These are phyloP conservation scores for Drosophila bunnanda DNA, from an alignment of 2,888 invertebrate genomes.

Conservation along the genomic window DNA sequence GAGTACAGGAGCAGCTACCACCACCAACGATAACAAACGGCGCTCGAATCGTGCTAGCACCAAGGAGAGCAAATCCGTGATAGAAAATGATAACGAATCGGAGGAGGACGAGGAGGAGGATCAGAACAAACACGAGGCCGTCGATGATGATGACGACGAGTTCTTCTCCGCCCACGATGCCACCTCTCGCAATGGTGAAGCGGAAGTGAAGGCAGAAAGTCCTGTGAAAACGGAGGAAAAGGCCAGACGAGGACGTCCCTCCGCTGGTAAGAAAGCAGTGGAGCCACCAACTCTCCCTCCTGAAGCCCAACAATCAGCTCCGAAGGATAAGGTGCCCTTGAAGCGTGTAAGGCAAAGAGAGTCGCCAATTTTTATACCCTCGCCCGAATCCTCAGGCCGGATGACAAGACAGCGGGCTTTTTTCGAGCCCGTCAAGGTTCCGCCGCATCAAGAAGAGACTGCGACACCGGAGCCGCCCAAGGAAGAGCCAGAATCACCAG, in stretches of 20 bases:
- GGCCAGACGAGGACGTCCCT: slow-evolving; percentile 65
- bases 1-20: background rate
- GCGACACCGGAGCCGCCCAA: slow-evolving; percentile 4
- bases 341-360: slow-evolving; percentile 83
- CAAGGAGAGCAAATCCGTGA: slow-evolving; percentile 63
- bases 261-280: slow-evolving; percentile 51
- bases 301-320: slow-evolving; percentile 9
- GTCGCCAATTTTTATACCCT: slow-evolving; percentile 83
- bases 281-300: slow-evolving; percentile 9
- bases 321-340: slow-evolving; percentile 60
- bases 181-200: slow-evolving; percentile 63
- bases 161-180: slow-evolving; percentile 74
- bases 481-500: slow-evolving; percentile 25
- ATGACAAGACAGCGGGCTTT: slow-evolving; percentile 84
- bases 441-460: slow-evolving; percentile 55
- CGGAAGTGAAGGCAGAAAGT: slow-evolving; percentile 18
- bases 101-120: slow-evolving; percentile 61
- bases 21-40: slow-evolving; percentile 75
- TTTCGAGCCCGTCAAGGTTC: slow-evolving; percentile 84
- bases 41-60: slow-evolving; percentile 79
- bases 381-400: slow-evolving; percentile 83
- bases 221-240: slow-evolving; percentile 35
- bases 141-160: slow-evolving; percentile 71
- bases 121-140: slow-evolving; percentile 2
- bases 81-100: slow-evolving; percentile 50